Evolutionary conservation across 1,140 invertebrate genomes (phyloP).

Genomic region (Brachionus rubens): DNA sequence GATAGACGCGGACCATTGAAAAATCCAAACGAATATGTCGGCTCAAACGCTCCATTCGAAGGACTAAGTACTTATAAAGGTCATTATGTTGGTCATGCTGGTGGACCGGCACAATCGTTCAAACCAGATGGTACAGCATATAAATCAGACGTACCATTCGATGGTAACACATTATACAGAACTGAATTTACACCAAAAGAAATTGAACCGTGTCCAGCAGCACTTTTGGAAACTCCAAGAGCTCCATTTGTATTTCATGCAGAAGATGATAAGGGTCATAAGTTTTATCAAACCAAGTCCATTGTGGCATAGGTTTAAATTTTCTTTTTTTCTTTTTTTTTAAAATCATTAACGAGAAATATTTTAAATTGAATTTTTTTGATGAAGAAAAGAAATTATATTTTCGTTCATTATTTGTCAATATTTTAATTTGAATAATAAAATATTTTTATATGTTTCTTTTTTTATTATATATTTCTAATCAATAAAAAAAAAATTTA

Average conservation of each 20-base stretch:
- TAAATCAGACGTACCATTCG: slow-evolving; percentile 53
- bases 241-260: slow-evolving; percentile 49
- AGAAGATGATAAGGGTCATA: slow-evolving; percentile 52
- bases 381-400: too few relatives aligned
- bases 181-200: slow-evolving; percentile 56
- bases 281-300: slow-evolving; percentile 50
- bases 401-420: too few relatives aligned
- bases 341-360: too few relatives aligned
- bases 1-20: slow-evolving; percentile 49
- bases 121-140: slow-evolving; percentile 52
- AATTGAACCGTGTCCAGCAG: slow-evolving; percentile 53
- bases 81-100: slow-evolving; percentile 53
- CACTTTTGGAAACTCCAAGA: slow-evolving; percentile 50
- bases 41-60: slow-evolving; percentile 57
- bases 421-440: too few relatives aligned
- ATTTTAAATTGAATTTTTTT: too few relatives aligned
- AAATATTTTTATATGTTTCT: too few relatives aligned
- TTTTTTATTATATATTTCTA: too few relatives aligned
- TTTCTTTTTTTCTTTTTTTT: too few relatives aligned
- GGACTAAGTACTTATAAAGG: slow-evolving; percentile 56
- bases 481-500: too few relatives aligned
- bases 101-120: slow-evolving; percentile 50
- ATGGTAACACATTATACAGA: slow-evolving; percentile 57
- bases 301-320: slow-evolving; percentile 33
- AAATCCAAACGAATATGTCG: slow-evolving; percentile 52